Conservation (phyloP, 2,888 invertebrate species). For the Siphlonurus alternatus region DNA sequence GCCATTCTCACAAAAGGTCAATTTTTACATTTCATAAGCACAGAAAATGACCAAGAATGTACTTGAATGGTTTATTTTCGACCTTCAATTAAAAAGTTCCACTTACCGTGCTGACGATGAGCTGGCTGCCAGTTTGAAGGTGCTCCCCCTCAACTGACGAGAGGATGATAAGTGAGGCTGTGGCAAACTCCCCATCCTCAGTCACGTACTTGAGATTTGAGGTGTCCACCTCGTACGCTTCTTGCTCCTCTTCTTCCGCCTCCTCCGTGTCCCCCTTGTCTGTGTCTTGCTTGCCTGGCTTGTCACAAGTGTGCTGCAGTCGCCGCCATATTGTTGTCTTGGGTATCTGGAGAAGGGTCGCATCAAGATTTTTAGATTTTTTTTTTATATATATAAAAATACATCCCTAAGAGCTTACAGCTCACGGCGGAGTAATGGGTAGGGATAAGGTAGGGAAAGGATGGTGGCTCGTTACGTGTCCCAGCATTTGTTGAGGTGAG, state of each 20-base stretch:
- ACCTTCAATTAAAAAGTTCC: too few relatives aligned
- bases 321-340: slow-evolving; percentile 30
- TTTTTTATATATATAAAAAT: too few relatives aligned
- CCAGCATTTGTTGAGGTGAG: too few relatives aligned
- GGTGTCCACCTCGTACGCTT: background rate
- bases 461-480: too few relatives aligned
- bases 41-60: too few relatives aligned
- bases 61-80: too few relatives aligned
- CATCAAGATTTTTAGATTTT: too few relatives aligned
- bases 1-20: too few relatives aligned
- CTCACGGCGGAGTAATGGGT: too few relatives aligned
- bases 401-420: too few relatives aligned
- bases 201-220: background rate
- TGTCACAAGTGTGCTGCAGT: slow-evolving; percentile 15
- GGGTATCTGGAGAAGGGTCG: slow-evolving; percentile 20
- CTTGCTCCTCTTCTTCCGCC: background rate
- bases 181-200: background rate
- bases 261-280: background rate
- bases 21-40: too few relatives aligned
- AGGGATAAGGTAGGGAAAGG: too few relatives aligned
- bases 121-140: background rate
- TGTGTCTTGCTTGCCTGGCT: background rate
- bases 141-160: background rate
- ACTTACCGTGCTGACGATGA: background rate
- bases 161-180: background rate